These are phyloP conservation scores for Danaus chrysippus DNA, from an alignment of 2,888 invertebrate species.

Conservation along the genomic window DNA sequence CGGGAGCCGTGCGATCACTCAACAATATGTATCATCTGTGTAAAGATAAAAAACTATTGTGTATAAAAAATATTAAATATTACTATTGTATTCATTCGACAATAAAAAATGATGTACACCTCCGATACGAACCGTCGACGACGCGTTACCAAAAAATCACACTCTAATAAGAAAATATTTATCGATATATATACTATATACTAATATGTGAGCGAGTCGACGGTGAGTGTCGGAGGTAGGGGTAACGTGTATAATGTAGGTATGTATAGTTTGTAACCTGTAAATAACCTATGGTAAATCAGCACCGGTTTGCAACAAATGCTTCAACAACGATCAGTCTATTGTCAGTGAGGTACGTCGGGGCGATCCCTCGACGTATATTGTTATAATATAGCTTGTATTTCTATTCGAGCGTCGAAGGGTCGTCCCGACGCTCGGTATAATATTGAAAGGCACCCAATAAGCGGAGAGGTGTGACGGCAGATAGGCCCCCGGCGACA, in stretches of 20 bases:
- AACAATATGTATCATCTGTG: slow-evolving; percentile 71
- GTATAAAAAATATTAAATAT: slow-evolving; percentile 68
- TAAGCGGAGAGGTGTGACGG: slow-evolving; percentile 76
- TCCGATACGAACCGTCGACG: slow-evolving; percentile 41
- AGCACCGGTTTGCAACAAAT: slow-evolving; percentile 77
- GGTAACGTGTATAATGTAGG: slow-evolving; percentile 68
- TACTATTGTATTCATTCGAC: slow-evolving; percentile 49
- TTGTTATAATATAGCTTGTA: not conserved
- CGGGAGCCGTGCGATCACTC: slow-evolving; percentile 77
- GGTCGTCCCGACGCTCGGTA: slow-evolving; percentile 60
- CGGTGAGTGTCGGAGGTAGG: slow-evolving; percentile 53
- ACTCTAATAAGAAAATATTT: slow-evolving; percentile 71
- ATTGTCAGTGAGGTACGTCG: slow-evolving; percentile 76
- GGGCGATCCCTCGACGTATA: slow-evolving; percentile 48
- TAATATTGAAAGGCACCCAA: slow-evolving; percentile 75
- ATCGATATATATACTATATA: slow-evolving; percentile 26
- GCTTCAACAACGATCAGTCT: slow-evolving; percentile 78
- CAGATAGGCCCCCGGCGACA: slow-evolving; percentile 75
- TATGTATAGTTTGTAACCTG: slow-evolving; percentile 71
- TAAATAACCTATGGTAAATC: slow-evolving; percentile 77
- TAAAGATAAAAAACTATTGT: slow-evolving; percentile 75
- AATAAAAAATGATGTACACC: slow-evolving; percentile 27
- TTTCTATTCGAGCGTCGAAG: slow-evolving; percentile 47
- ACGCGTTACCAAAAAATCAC: slow-evolving; percentile 63
- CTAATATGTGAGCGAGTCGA: slow-evolving; percentile 41